Conservation (phyloP, 1,140 invertebrate species). For the Frieseomelitta varia region DNA sequence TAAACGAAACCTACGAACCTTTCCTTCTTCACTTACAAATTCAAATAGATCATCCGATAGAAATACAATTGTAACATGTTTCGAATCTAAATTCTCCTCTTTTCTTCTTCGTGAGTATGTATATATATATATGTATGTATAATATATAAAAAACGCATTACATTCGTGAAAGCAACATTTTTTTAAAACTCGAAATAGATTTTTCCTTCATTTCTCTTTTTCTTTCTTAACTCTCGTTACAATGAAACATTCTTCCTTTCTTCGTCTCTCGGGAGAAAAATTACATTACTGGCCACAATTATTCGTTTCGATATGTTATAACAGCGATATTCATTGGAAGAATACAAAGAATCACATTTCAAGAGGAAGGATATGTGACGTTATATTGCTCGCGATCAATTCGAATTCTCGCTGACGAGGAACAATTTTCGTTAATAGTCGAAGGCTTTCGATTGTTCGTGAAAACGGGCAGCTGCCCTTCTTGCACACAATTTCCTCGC, state of each 20-base stretch:
- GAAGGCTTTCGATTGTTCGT: slow-evolving; percentile 4
- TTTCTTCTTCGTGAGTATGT: not conserved
- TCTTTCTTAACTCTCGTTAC: not conserved
- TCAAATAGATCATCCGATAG: slow-evolving; percentile 6
- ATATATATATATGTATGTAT: not conserved
- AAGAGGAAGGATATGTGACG: slow-evolving; percentile 58
- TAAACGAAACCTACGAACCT: not conserved
- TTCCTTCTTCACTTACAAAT: slow-evolving; percentile 2
- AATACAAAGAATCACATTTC: slow-evolving; percentile 56
- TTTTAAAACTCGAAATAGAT: slow-evolving; percentile 15
- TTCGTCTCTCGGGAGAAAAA: not conserved
- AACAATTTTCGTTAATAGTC: slow-evolving; percentile 21
- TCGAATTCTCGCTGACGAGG: slow-evolving; percentile 43
- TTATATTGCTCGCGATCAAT: slow-evolving; percentile 57
- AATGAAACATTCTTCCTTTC: not conserved
- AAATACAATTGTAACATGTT: slow-evolving; percentile 22
- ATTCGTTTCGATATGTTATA: slow-evolving; percentile 58
- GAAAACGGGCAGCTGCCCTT: slow-evolving; percentile 1
- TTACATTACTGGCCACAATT: slow-evolving; percentile 38
- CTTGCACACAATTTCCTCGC: not conserved
- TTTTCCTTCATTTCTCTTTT: not conserved
- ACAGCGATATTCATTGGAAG: slow-evolving; percentile 49
- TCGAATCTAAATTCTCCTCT: not conserved
- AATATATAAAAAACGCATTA: not conserved
- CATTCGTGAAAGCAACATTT: slow-evolving; percentile 9